These are phyloP conservation scores for Numenius arquata DNA, from an alignment of 2,113 vertebrate species.

Conservation along the genomic window DNA sequence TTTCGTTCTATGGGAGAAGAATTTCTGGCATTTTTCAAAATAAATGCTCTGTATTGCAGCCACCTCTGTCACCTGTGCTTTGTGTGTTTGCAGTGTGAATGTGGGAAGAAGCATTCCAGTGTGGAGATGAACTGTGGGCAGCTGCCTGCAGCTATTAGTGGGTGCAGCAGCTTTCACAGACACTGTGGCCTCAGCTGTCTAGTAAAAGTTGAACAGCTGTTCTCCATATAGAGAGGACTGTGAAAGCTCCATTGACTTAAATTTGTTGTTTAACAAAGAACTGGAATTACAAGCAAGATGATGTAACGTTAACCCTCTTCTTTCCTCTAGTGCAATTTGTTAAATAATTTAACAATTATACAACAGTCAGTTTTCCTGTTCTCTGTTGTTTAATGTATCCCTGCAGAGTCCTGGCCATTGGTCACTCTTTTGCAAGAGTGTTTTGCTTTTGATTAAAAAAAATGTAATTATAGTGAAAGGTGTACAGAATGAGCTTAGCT, in stretches of 20 bases:
- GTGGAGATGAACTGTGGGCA: constrained; percentile 80
- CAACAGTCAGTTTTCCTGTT: neutral
- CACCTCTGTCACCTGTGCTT: constrained; percentile 70
- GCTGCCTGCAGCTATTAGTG: constrained; percentile 79
- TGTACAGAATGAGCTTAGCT: neutral
- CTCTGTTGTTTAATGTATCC: neutral
- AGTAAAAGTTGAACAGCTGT: constrained; percentile 92
- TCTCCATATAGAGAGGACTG: constrained; percentile 73
- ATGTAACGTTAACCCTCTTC: constrained; percentile 71
- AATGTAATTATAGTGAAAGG: neutral
- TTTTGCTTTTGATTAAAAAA: neutral
- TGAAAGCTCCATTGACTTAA: constrained; percentile 85
- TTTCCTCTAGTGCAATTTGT: constrained; percentile 27
- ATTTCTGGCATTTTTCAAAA: constrained; percentile 43
- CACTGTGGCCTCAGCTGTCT: constrained; percentile 87
- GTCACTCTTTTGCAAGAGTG: neutral
- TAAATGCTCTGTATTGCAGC: neutral
- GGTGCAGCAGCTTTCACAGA: constrained; percentile 71
- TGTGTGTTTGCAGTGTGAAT: constrained; percentile 25
- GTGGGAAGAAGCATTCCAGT: constrained; percentile 51
- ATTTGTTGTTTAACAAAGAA: constrained; percentile 75
- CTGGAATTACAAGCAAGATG: constrained; percentile 71
- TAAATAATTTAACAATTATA: constrained; percentile 43
- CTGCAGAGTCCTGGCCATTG: neutral
- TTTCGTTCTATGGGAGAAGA: constrained; percentile 34